Percentiles rank a stretch among this genome's conserved stretches.
Conservation (phyloP, 2,888 invertebrate genomes). For the Cantharis rufa region DNA sequence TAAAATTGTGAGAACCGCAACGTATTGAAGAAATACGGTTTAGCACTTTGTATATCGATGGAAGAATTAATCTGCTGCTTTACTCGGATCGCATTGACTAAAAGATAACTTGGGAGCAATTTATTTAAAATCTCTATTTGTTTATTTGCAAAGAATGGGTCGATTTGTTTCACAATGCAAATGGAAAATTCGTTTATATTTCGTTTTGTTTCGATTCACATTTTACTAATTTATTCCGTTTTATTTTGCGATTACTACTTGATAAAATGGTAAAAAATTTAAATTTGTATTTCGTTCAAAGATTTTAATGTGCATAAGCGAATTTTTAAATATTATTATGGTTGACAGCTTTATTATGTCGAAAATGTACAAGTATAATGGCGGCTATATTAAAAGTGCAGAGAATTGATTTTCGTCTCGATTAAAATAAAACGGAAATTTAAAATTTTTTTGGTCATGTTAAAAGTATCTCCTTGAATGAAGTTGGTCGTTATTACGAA, state of each 20-base stretch:
- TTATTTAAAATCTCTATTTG: background rate
- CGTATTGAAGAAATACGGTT: background rate
- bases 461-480: slow-evolving; percentile 5
- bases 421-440: slow-evolving; percentile 3
- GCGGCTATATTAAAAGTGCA: background rate
- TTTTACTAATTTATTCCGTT: background rate
- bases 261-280: background rate
- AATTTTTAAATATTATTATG: background rate
- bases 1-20: background rate
- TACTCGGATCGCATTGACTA: background rate
- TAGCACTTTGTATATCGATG: background rate
- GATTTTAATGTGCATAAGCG: background rate
- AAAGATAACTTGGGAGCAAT: background rate
- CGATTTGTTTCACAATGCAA: background rate
- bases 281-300: background rate
- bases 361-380: background rate
- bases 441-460: slow-evolving; percentile 2
- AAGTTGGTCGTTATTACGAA: slow-evolving; percentile 3
- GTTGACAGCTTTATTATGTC: background rate
- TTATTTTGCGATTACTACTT: background rate
- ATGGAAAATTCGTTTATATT: background rate
- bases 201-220: background rate
- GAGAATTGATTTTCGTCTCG: slow-evolving; percentile 1
- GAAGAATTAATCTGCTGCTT: background rate
- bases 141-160: background rate